Percentiles rank a stretch among this genome's conserved stretches.
Conservation (phyloP, 2,888 invertebrate species). For the Oxytorus armatus region DNA sequence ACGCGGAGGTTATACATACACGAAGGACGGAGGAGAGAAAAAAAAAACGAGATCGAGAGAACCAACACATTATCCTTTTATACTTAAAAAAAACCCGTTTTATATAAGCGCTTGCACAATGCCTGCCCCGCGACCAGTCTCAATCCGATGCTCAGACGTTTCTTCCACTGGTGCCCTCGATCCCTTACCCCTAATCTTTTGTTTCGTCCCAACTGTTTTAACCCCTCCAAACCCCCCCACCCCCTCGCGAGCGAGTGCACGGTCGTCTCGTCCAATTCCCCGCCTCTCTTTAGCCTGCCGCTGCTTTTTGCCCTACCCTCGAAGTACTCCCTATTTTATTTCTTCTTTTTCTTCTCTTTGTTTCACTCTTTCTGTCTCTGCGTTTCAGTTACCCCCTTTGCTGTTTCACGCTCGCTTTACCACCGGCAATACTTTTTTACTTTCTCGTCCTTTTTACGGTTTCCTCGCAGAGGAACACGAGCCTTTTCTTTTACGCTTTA, state of each 20-base stretch:
- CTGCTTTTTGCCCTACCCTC: conserved; percentile 46
- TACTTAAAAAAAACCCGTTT: conserved; percentile 77
- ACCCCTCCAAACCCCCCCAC: conserved; percentile 69
- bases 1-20: conserved; percentile 43
- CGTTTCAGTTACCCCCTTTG: conserved; percentile 58
- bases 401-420: conserved; percentile 63
- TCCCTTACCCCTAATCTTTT: conserved; percentile 76
- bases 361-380: conserved; percentile 59
- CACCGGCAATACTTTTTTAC: conserved; percentile 57
- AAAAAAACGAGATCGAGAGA: conserved; percentile 66
- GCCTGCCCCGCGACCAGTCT: conserved; percentile 65
- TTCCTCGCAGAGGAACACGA: conserved; percentile 59
- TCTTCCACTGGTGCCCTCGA: conserved; percentile 71
- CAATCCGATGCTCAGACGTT: conserved; percentile 80
- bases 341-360: conserved; percentile 63
- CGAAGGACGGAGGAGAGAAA: conserved; percentile 20
- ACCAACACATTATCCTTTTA: conserved; percentile 81
- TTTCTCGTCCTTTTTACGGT: conserved; percentile 59
- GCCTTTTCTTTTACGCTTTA: conserved; percentile 55
- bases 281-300: conserved; percentile 35
- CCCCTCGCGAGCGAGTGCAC: conserved; percentile 40
- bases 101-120: conserved; percentile 76
- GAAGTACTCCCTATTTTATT: conserved; percentile 61
- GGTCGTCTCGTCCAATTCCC: conserved; percentile 46
- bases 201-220: conserved; percentile 82